Percentiles rank a stretch among this genome's conserved stretches.
phyloP scores from a whole-genome alignment of 37 sponge, comb jelly and placozoan genomes.

The Hexactinellida sp. region DNA sequence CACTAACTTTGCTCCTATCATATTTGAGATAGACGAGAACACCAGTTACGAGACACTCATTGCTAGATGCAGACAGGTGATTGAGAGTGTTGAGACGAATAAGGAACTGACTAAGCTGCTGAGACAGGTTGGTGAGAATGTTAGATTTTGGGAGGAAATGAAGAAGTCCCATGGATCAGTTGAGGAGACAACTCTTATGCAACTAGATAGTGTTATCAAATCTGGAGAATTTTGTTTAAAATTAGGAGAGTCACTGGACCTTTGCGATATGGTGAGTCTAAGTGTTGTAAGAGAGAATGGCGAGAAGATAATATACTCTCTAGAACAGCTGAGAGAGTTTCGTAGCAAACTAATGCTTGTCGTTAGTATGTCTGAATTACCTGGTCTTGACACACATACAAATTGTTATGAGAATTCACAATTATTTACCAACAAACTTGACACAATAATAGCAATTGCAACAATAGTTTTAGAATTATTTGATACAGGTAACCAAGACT shows the following conservation, averaged over 20 bases:
- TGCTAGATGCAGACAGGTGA: neutral
- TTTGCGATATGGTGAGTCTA: neutral
- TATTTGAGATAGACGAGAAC: neutral
- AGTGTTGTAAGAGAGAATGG: neutral
- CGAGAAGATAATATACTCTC: neutral
- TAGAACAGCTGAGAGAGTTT: neutral
- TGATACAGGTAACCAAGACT: neutral
- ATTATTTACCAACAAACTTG: neutral
- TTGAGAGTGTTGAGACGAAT: neutral
- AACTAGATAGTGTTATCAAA: neutral
- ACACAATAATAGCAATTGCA: neutral
- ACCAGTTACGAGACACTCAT: neutral
- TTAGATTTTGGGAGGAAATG: conserved; percentile 4
- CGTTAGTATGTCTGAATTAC: neutral
- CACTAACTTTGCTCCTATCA: conserved; percentile 11
- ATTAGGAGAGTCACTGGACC: neutral
- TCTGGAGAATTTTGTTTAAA: neutral
- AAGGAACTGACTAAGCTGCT: neutral
- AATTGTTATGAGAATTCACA: neutral
- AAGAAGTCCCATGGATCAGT: conserved; percentile 2
- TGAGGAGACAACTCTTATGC: neutral
- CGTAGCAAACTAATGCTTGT: conserved; percentile 15
- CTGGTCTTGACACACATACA: neutral
- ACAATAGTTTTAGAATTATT: neutral
- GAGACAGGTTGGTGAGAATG: neutral